Conservation (phyloP, 2,113 vertebrate species). For the Capreolus pygargus region DNA sequence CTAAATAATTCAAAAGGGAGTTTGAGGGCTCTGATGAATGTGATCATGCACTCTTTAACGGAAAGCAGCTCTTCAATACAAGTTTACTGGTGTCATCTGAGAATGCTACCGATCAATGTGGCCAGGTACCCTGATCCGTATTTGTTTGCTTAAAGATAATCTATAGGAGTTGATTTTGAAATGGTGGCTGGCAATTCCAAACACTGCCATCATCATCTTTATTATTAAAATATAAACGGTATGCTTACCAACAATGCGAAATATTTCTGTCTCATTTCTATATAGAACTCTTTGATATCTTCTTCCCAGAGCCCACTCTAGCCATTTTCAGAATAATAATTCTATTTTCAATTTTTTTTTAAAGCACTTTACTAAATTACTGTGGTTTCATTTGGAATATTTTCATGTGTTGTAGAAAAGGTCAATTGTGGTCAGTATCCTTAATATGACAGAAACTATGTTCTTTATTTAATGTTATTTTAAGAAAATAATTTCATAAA, state of each 20-base stretch:
- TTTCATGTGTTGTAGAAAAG: neutral
- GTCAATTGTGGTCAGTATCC: neutral
- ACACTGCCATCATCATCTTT: neutral
- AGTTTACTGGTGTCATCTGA: neutral
- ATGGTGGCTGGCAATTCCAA: neutral
- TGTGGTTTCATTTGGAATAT: neutral
- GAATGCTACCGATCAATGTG: accelerated
- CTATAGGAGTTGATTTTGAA: neutral
- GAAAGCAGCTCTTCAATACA: neutral
- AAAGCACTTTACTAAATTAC: neutral
- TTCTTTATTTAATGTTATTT: neutral
- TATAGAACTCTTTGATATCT: neutral
- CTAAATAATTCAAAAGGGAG: neutral
- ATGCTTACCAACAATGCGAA: neutral
- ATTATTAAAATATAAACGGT: neutral
- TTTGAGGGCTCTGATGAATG: neutral
- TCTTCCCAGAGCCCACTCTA: neutral
- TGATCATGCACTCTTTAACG: accelerated
- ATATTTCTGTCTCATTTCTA: neutral
- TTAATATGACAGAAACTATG: neutral
- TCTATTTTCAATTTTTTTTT: neutral
- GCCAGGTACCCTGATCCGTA: neutral
- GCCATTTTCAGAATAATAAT: neutral
- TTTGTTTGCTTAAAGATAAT: neutral
- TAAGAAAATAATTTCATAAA: neutral